Conservation (phyloP, 2,888 invertebrate species). For the Noctua fimbriata region DNA sequence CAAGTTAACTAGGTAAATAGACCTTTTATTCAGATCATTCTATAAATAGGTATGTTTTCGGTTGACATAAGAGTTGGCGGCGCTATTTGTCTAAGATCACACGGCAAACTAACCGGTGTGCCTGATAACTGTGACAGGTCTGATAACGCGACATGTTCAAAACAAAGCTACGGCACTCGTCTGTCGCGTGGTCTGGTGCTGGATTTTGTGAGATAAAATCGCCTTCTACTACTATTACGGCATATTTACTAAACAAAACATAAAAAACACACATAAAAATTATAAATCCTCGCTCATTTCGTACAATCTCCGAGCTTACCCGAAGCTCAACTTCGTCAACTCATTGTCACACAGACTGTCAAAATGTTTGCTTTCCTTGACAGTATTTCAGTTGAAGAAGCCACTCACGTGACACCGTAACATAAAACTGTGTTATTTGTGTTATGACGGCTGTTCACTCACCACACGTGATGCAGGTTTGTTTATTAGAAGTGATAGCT, state of each 20-base stretch:
- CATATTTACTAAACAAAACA: background rate
- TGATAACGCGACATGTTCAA: slow-evolving; percentile 66
- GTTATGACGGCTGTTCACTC: slow-evolving; percentile 25
- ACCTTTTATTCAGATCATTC: background rate
- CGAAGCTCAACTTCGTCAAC: slow-evolving; percentile 20
- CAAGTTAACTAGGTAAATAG: background rate
- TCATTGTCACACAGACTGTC: slow-evolving; percentile 7
- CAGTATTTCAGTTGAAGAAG: background rate
- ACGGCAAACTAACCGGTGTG: slow-evolving; percentile 40
- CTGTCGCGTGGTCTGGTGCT: slow-evolving; percentile 25
- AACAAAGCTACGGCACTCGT: slow-evolving; percentile 59
- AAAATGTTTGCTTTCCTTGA: slow-evolving; percentile 24
- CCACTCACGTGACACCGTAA: slow-evolving; percentile 7
- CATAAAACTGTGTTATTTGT: slow-evolving; percentile 30
- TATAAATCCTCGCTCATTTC: background rate
- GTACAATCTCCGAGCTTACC: background rate
- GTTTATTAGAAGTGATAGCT: slow-evolving; percentile 29
- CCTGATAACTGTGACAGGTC: slow-evolving; percentile 67
- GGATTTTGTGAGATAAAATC: background rate
- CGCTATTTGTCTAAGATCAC: slow-evolving; percentile 61
- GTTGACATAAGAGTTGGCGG: slow-evolving; percentile 28
- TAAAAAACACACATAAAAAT: background rate
- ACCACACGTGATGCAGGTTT: slow-evolving; percentile 46
- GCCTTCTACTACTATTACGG: background rate
- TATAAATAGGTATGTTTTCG: slow-evolving; percentile 3